Evolutionary conservation across 2,888 invertebrate genomes (phyloP), one percentile per base, ranked within the genome.

Genomic region (Choristoneura rosaceana): DNA sequence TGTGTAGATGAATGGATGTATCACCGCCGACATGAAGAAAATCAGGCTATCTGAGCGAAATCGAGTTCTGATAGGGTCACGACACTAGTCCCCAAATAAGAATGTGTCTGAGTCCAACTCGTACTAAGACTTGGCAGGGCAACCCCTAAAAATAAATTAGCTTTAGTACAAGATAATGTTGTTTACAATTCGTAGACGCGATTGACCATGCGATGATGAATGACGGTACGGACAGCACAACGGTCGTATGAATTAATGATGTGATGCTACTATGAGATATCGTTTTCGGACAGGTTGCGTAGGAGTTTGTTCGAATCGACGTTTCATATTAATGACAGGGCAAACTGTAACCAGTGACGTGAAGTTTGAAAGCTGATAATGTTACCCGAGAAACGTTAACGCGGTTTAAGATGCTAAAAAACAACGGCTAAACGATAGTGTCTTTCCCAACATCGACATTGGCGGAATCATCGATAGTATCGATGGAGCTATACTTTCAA

Each of bases 281-380:
- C 41, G 17, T 69, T 62, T 43, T 25, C 25, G 52, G 25, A 67
- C 59, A 47, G 59, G 67, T 58, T 60, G 67, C 15, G 43, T 34
- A 47, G 47, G 64, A 64, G 64, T 52, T 52, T 17, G 9, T 52
- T 52, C 14, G 52, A 17, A 52, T 52, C 52, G 17, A 55, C 55
- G 25, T 25, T 55, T 10, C 10, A 55, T 55, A 55, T 55, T 55
- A 25, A 55, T 17, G 55, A 4, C 25, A 25, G 3, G 25, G 25
- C 12, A 9, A 52, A 52, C 55, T 25, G 25, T 0, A 10, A 25
- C 10, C 25, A n/a, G 55, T 55, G 55, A 25, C 25, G 55, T 25
- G 10, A 25, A 55, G 55, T 55, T 12, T 55, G 55, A 55, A 25
- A 55, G 55, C 25, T 55, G 55, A 25, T 25, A 55, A 55, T 25